Percentiles rank a stretch among this genome's conserved stretches.
These are phyloP conservation scores for Lepeophtheirus nordmannii DNA, from an alignment of 2,888 invertebrate genomes.

Conservation along the genomic window DNA sequence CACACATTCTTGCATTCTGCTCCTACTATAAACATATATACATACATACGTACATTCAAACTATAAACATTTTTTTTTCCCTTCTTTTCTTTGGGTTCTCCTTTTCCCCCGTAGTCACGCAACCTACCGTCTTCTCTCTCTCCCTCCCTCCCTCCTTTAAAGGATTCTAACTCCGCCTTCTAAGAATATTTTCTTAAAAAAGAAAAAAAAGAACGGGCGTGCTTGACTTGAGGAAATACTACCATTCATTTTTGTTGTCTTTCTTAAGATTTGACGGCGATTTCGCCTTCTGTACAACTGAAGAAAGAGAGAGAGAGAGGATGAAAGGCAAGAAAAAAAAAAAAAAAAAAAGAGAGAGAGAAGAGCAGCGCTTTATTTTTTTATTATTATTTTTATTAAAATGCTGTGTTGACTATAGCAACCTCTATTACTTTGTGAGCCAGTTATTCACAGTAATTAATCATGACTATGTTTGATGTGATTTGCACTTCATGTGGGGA, in stretches of 20 bases:
- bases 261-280: conserved; percentile 7
- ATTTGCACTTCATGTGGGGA: conserved; percentile 94
- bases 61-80: not conserved
- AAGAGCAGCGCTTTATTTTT: not conserved
- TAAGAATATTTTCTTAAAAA: not conserved
- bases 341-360: not conserved
- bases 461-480: conserved; percentile 1
- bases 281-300: not conserved
- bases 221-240: not conserved
- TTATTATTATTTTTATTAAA: not conserved
- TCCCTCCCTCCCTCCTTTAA: not conserved
- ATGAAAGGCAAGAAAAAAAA: not conserved
- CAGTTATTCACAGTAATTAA: not conserved
- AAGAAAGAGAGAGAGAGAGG: not conserved
- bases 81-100: not conserved
- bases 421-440: not conserved
- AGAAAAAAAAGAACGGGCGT: not conserved
- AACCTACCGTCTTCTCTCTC: not conserved
- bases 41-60: too few species aligned
- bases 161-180: not conserved
- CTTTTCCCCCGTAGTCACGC: not conserved
- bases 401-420: not conserved
- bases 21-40: too few species aligned
- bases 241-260: not conserved
- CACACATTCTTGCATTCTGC: not conserved